Base-by-base conservation (phyloP, 1,140 invertebrate species). In the Eufriesea mexicana region DNA sequence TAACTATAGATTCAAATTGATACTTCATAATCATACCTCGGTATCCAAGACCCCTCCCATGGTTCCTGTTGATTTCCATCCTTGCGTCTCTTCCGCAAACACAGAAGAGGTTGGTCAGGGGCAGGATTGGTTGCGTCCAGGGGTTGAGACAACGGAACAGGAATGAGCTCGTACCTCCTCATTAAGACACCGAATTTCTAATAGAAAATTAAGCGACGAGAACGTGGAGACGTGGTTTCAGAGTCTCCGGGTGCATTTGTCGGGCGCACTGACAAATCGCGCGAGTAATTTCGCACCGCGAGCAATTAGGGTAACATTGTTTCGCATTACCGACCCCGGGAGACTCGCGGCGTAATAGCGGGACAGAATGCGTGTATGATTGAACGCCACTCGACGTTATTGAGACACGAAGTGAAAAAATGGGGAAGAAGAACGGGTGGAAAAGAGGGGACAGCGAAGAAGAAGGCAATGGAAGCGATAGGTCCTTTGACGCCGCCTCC, bases 401-500 rank as follows among this genome's bases (percentile, higher is more conserved):
- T 62, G 35, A 64, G 45, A 79, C 82, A 25, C 55, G 23, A 55
- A 28, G 42, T 25, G 35, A 8, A 18, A 28, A 59, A 71, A 28
- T 9, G 12, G 0, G 18, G 68, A 75, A 42, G 20, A 9, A 18
- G 23, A 10, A 9, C 25, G 23, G 8, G 6, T 35, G 28, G 18
- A 72, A 20, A 54, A n/a, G 2, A 12, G 35, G 45, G 55, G 79
- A 61, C 20, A 64, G 0, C 28, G 49, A 47, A 61, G 49, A 66
- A 61, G 71, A 84, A 84, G 55, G 61, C 35, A 66, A 66, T 42
- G 42, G 64, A 79, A 75, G n/a, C 35, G 78, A 75, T 72, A 82
- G 64, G 45, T 73, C 61, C 76, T 89, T 89, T 73, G 76, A 83
- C 79, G 62, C 25, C 5, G 35, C 25, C 23, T 73, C 49, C 67